Conservation (phyloP, 2,113 vertebrate species). For the Excalfactoria chinensis region DNA sequence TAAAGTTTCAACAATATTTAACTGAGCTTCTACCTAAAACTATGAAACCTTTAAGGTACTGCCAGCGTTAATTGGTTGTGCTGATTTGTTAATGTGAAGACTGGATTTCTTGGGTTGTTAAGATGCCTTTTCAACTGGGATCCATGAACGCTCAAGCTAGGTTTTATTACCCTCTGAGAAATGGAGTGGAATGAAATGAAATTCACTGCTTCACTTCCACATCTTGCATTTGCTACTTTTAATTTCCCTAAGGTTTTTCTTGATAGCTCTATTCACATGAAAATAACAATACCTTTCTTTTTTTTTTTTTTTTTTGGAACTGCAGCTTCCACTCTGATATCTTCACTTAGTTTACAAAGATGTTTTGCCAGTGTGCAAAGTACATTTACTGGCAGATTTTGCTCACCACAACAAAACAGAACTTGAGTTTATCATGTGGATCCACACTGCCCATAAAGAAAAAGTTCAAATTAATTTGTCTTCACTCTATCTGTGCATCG, state of each 20-base stretch:
- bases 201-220: not conserved
- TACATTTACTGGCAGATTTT: not conserved
- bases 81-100: not conserved
- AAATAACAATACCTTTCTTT: conserved; percentile 27
- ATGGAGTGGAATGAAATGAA: not conserved
- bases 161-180: not conserved
- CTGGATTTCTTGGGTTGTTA: not conserved
- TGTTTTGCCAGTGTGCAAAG: not conserved
- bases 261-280: not conserved
- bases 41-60: not conserved
- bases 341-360: conserved; percentile 19
- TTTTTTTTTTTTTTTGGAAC: conserved; percentile 3
- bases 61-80: not conserved
- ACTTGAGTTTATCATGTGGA: not conserved
- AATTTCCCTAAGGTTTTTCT: not conserved
- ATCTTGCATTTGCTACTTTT: not conserved
- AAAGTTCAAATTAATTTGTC: not conserved
- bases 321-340: not conserved
- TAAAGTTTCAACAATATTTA: not conserved
- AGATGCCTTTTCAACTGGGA: not conserved
- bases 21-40: not conserved
- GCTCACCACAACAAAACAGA: not conserved
- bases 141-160: not conserved
- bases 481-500: not conserved
- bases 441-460: rapidly evolving